Evolutionary conservation across 2,888 invertebrate genomes (phyloP).

Genomic region (Cacoxenus indagator): DNA sequence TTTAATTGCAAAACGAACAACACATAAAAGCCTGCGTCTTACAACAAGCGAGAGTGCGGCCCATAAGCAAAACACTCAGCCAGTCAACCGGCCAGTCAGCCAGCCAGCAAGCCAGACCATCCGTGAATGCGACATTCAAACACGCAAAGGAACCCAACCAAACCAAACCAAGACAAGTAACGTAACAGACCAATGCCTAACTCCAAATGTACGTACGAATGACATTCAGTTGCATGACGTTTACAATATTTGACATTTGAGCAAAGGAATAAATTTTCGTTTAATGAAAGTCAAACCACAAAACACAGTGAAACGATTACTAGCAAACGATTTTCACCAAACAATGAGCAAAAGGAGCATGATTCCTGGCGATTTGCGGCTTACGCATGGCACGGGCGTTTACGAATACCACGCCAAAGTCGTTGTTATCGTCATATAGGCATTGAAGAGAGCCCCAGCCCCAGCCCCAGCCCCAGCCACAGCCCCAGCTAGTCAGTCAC

Average conservation of each 20-base stretch:
- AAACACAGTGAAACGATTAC: slow-evolving; percentile 23
- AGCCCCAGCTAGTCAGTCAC: too few relatives aligned
- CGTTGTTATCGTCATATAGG: background rate
- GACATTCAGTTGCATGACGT: slow-evolving; percentile 46
- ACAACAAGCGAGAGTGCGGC: background rate
- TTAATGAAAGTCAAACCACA: slow-evolving; percentile 57
- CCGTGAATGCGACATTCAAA: background rate
- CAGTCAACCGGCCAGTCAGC: background rate
- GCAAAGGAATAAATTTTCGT: slow-evolving; percentile 62
- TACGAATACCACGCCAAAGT: background rate
- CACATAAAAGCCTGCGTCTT: slow-evolving; percentile 49
- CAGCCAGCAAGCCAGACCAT: background rate
- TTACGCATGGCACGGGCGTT: background rate
- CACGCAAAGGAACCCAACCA: too few relatives aligned
- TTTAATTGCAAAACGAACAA: slow-evolving; percentile 64
- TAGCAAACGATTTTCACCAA: background rate
- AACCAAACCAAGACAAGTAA: too few relatives aligned
- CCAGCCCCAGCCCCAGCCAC: too few relatives aligned
- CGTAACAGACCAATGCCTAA: too few relatives aligned
- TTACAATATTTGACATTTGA: slow-evolving; percentile 61
- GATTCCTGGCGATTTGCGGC: background rate
- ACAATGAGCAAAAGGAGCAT: background rate
- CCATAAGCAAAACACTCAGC: background rate
- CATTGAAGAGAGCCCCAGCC: background rate
- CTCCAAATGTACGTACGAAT: slow-evolving; percentile 23